Evolutionary conservation across 2,797 vertebrate genomes (phyloP), one percentile per base, ranked within the genome.

Genomic region (Phalloptychus januarius): DNA sequence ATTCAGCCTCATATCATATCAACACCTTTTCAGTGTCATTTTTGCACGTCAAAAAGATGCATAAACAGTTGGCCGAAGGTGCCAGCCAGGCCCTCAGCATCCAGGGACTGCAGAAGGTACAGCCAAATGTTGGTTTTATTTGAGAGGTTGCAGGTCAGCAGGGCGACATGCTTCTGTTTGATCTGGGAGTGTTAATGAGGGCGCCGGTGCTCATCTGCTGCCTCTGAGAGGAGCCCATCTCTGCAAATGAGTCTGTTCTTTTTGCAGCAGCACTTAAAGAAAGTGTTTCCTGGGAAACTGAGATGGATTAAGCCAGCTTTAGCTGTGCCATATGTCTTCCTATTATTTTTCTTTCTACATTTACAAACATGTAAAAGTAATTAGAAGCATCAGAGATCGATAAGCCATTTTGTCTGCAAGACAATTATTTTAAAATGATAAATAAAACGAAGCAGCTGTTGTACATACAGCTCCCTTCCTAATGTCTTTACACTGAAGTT

Each of bases 81-180:
- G 89, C 72, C 80, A 75, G 72, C 48, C 48, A 50, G 20, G 12
- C 52, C 75, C 52, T 18, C 48, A 78, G 75, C 84, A 78, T 82
- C 80, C 82, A 83, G 83, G 82, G 79, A 87, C 88, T 77, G 89
- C 74, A 88, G 89, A 85, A 82, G 81, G 50, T 79, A 46, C 83
- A 72, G 74, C 75, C 89, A 93, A 90, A 93, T 92, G 91, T 79
- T 81, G 81, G 72, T 81, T 72, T 78, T 54, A 48, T 73, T 72
- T 44, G 44, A 87, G 86, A 92, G 88, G 90, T 73, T 44, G 88
- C 84, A 75, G 84, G 75, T 71, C 45, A 82, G 82, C 78, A 72
- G 75, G 80, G 86, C 48, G 84, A 87, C 87, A 23, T 42, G 50
- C 86, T 54, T 63, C 88, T 89, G 91, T 93, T 89, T 89, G 85